Percentiles rank a stretch among this genome's conserved stretches.
phyloP scores from a whole-genome alignment of 2,113 vertebrate genomes.

The Calonectris borealis region DNA sequence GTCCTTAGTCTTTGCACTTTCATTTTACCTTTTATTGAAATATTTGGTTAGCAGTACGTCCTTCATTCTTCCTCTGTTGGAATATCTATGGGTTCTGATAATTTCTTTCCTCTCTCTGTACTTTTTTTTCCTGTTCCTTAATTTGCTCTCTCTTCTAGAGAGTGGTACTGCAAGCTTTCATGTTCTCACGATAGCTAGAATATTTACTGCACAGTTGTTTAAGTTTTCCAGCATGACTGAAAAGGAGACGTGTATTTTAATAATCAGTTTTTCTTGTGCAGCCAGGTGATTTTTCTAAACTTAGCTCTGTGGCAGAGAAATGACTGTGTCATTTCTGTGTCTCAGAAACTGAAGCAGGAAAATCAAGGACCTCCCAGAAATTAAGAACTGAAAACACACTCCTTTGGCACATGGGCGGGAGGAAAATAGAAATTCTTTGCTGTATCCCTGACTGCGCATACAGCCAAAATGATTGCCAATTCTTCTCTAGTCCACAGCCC shows the following conservation, averaged over 20 bases:
- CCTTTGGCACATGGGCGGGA: background rate
- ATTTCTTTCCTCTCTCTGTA: background rate
- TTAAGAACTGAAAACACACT: background rate
- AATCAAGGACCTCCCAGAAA: background rate
- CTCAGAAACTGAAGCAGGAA: background rate
- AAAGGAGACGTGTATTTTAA: background rate
- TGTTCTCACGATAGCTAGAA: background rate
- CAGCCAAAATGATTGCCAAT: background rate
- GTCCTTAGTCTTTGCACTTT: background rate
- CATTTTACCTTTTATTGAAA: background rate
- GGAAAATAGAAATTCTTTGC: background rate
- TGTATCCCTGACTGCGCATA: background rate
- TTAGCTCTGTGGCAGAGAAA: background rate
- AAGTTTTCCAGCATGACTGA: background rate
- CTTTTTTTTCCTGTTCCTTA: background rate
- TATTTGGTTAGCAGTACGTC: background rate
- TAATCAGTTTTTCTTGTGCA: background rate
- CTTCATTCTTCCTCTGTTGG: background rate
- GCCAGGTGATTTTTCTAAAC: background rate
- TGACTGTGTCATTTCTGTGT: background rate
- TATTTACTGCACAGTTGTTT: background rate
- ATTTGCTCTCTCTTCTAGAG: background rate
- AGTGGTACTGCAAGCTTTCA: background rate
- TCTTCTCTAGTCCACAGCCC: background rate
- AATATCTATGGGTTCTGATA: background rate